These are phyloP conservation scores for Microctonus aethiopoides DNA, from an alignment of 2,888 invertebrate genomes.

Conservation along the genomic window DNA sequence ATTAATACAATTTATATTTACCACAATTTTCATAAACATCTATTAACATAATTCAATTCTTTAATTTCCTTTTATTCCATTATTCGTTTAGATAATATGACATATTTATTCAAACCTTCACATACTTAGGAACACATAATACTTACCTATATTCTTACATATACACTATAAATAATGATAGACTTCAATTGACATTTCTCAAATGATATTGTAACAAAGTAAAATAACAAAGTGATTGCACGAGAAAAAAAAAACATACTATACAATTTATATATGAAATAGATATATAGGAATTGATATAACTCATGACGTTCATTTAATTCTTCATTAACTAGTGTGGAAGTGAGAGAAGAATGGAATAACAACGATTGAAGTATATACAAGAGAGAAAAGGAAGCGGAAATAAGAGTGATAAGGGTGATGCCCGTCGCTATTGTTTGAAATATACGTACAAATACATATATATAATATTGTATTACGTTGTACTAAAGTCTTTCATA, in stretches of 20 bases:
- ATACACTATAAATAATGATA: not conserved
- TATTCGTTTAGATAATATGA: not conserved
- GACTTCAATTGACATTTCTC: constrained; percentile 11
- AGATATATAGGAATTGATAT: not conserved
- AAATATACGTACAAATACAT: too few relatives aligned
- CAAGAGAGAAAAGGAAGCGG: constrained; percentile 20
- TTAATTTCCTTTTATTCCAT: not conserved
- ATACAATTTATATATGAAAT: not conserved
- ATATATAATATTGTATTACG: constrained; percentile 50
- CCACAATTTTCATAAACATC: too few relatives aligned
- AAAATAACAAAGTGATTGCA: not conserved
- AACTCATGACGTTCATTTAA: constrained; percentile 27
- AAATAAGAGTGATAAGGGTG: constrained; percentile 45
- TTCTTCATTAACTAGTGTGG: constrained; percentile 34
- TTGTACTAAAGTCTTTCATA: constrained; percentile 51
- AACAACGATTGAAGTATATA: constrained; percentile 30
- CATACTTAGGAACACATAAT: too few relatives aligned
- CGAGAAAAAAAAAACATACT: constrained; percentile 6
- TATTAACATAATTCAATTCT: not conserved
- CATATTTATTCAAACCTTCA: too few relatives aligned
- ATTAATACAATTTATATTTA: too few relatives aligned
- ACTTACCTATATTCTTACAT: too few relatives aligned
- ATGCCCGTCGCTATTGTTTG: constrained; percentile 52
- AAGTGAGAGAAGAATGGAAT: constrained; percentile 20
- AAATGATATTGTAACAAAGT: constrained; percentile 1